Evolutionary conservation across 2,113 vertebrate genomes (phyloP), one percentile per base, ranked within the genome.

Genomic region (Gobio gobio): DNA sequence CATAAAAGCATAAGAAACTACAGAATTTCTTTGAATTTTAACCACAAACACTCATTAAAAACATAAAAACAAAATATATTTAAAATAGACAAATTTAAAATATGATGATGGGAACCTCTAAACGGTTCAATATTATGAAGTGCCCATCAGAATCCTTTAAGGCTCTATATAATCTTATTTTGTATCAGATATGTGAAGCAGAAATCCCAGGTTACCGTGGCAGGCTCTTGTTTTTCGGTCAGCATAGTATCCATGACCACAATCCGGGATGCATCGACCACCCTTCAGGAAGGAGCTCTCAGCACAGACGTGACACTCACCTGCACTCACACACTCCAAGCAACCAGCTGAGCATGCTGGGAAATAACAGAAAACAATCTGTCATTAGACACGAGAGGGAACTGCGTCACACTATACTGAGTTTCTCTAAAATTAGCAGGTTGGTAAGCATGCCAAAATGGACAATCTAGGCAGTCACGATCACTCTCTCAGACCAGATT

Each of bases 341-440:
- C 98, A 99, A 29, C 96, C 94, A 0, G 12, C 77, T 3, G 96
- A 94, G 89, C 98, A 99, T 43, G 94, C 98, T 99, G 83, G 18
- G 13, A 82, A 83, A 85, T 63, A 49, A 68, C 36, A 74, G 29
- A 16, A 80, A 68, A 73, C 7, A 76, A 40, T 78, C 76, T 78
- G 22, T 49, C 29, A 78, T 12, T 1, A 68, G 6, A 82, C 47
- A 43, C 64, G 18, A 43, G 29, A 66, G n/a, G n/a, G 59, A 49
- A 70, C 80, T 14, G 29, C 4, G 12, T 54, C 74, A 59, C 80
- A 56, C 26, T 16, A 36, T 68, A 64, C 24, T 80, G 22, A 63
- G 33, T 2, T 29, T 26, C 61, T 81, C 26, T 81, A 33, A 68
- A 66, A 81, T 80, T 10, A 80, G 59, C 16, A 80, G 58, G 16